phyloP scores from a whole-genome alignment of 2,888 invertebrate genomes.

The Noctua janthina region DNA sequence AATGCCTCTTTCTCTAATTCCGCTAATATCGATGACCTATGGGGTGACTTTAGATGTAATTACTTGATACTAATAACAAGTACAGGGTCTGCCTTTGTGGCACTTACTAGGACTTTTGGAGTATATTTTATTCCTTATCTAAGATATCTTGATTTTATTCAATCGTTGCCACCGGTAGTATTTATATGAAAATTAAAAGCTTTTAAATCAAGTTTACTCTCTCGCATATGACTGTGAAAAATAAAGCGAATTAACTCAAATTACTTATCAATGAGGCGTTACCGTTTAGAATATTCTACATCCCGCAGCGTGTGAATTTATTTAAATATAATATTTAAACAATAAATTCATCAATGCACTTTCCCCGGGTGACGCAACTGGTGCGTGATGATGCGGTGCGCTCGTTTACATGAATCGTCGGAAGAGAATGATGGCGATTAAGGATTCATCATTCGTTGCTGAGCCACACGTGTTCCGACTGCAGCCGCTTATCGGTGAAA shows the following conservation, averaged over 20 bases:
- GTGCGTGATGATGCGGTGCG: slow-evolving; percentile 80
- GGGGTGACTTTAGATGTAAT: neutral
- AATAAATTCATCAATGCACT: slow-evolving; percentile 82
- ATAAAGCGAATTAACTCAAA: slow-evolving; percentile 33
- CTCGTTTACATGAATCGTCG: slow-evolving; percentile 81
- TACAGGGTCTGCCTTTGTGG: neutral
- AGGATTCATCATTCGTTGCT: slow-evolving; percentile 75
- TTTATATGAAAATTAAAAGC: slow-evolving; percentile 13
- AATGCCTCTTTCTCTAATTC: slow-evolving; percentile 11
- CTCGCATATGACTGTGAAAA: slow-evolving; percentile 36
- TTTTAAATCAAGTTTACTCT: slow-evolving; percentile 28
- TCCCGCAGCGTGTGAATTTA: slow-evolving; percentile 59
- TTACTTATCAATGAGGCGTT: slow-evolving; percentile 12
- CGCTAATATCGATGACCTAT: slow-evolving; percentile 2
- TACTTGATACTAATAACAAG: neutral
- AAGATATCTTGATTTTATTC: slow-evolving; percentile 16
- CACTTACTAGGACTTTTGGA: neutral
- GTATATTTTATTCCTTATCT: neutral
- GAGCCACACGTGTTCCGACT: slow-evolving; percentile 70
- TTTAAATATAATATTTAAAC: slow-evolving; percentile 69
- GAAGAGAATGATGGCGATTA: slow-evolving; percentile 79
- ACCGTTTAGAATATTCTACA: slow-evolving; percentile 50
- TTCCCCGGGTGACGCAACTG: slow-evolving; percentile 84
- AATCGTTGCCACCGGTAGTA: neutral
- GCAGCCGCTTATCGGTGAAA: slow-evolving; percentile 66